Evolutionary conservation across 2,888 invertebrate genomes (phyloP).

Genomic region (Zele albiditarsus): DNA sequence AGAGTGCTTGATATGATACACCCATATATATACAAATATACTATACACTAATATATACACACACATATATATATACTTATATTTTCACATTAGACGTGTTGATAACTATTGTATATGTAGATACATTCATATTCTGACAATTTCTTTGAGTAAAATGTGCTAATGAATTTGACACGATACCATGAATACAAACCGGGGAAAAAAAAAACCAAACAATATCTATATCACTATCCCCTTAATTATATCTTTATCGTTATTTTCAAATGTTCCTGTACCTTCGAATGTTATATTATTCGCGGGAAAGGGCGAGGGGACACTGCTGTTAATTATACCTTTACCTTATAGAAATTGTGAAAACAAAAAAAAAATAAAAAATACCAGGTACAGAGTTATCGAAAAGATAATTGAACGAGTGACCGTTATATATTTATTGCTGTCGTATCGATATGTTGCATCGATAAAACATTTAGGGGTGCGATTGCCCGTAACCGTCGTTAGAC

Average conservation of each 20-base stretch:
- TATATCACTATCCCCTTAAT: no score
- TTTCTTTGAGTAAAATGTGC: neutral
- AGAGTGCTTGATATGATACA: conserved; percentile 49
- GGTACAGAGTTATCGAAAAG: neutral
- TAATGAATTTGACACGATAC: conserved; percentile 18
- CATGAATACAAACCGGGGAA: neutral
- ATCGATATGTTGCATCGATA: conserved; percentile 6
- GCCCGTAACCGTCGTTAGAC: neutral
- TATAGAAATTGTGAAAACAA: neutral
- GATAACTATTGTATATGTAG: neutral
- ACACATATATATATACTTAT: no score
- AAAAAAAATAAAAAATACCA: neutral
- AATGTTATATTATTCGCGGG: no score
- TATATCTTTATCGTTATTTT: no score
- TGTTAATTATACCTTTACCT: neutral
- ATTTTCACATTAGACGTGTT: no score
- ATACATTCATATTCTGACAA: conserved; percentile 34
- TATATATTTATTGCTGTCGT: neutral
- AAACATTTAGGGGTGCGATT: conserved; percentile 2
- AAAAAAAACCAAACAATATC: no score
- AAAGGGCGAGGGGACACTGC: no score
- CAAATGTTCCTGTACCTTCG: no score
- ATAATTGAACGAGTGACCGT: conserved; percentile 12
- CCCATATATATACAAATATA: neutral
- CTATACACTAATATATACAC: no score